phyloP scores from a whole-genome alignment of 64 coral and sea anemone species.

The Montipora foliosa region DNA sequence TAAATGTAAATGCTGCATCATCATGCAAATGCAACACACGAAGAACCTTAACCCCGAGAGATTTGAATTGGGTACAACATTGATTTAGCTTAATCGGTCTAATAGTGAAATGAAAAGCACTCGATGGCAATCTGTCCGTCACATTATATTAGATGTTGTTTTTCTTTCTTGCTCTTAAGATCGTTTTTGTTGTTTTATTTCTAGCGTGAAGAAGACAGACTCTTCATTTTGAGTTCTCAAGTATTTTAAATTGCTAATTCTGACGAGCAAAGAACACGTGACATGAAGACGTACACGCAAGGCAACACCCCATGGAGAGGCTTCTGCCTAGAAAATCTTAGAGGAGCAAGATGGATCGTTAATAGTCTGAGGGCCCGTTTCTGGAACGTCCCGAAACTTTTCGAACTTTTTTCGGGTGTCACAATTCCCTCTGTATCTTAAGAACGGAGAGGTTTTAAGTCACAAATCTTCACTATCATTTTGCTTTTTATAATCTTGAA shows the following conservation, averaged over 20 bases:
- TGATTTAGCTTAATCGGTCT: too few relatives aligned
- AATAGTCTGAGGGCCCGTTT: neutral
- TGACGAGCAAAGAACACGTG: neutral
- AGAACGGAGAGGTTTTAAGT: too few relatives aligned
- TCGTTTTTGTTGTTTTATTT: neutral
- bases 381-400: too few relatives aligned
- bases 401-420: too few relatives aligned
- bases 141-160: neutral
- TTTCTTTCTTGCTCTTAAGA: slow-evolving; percentile 23
- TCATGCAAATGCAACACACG: too few relatives aligned
- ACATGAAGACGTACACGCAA: neutral
- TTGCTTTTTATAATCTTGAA: too few relatives aligned
- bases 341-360: neutral
- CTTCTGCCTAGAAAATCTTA: neutral
- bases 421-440: too few relatives aligned
- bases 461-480: too few relatives aligned
- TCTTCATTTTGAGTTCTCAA: slow-evolving; percentile 96
- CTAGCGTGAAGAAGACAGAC: slow-evolving; percentile 90
- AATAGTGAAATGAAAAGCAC: too few relatives aligned
- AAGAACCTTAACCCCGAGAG: too few relatives aligned
- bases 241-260: slow-evolving; percentile 71
- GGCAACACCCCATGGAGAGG: neutral
- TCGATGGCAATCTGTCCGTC: neutral
- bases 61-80: too few relatives aligned
- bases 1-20: too few relatives aligned